Base-by-base conservation (phyloP, 2,797 vertebrate genomes). In the Xerus rutilus region DNA sequence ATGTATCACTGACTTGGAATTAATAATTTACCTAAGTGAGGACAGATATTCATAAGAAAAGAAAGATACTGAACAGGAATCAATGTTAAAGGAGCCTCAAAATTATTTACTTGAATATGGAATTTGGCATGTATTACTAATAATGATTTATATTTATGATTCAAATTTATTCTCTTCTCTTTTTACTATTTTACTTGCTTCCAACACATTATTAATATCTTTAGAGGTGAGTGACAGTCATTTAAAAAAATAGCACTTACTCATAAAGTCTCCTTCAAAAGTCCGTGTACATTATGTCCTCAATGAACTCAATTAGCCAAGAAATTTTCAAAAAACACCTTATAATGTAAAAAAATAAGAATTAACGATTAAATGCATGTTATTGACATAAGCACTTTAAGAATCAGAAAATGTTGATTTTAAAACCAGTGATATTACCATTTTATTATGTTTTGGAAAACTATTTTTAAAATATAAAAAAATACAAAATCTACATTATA, bases 391-490 rank as follows among this genome's bases (percentile, higher is more conserved):
- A 92, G 25, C 1, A 85, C 5, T 86, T 89, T 35, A 92, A 86
- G 11, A 84, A 65, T 54, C 7, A 85, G 7, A 45, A 65, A 86
- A 18, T 73, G 3, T 79, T 69, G 69, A 35, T 89, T 77, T 64
- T 21, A n/a, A 43, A 32, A 28, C 76, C 4, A 65, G 49, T 14
- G 25, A 4, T 35, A 5, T 5, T 54, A 65, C 83, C 0, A 76
- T 79, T 91, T 81, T 83, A 49, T 81, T 25, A 14, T 78, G 59
- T 73, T 65, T 91, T 87, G 15, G 8, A 82, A 93, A 82, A 32
- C n/a, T 30, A 8, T 59, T 11, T 47, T 47, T 78, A 39, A 76
- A 76, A 67, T 43, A 35, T 32, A 21, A 73, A 47, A 47, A 65
- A 54, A 0, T 35, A 0, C 2, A 77, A 10, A 79, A 43, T 11